Conservation (phyloP, 64 coral and sea anemone genomes). For the Montipora capricornis region DNA sequence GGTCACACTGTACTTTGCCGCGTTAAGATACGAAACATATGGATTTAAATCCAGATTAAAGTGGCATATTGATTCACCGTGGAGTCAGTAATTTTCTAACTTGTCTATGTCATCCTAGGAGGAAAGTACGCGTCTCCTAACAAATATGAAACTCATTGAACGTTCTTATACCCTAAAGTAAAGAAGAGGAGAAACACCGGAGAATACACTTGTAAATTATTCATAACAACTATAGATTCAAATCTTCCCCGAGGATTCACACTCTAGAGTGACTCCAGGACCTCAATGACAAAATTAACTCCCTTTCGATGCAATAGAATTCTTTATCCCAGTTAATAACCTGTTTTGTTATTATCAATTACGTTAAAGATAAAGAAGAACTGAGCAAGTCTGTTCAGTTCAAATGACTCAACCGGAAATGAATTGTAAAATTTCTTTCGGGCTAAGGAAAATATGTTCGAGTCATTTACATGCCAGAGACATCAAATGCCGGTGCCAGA, state of each 20-base stretch:
- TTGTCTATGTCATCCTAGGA: background rate
- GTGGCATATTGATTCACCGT: no score
- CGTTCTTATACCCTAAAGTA: no score
- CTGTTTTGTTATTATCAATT: background rate
- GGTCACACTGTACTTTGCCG: no score
- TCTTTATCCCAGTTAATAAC: background rate
- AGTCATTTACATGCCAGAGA: background rate
- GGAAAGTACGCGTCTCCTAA: background rate
- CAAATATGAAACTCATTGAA: background rate
- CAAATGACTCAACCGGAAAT: constrained; percentile 20
- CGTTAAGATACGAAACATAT: no score
- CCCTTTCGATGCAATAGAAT: background rate
- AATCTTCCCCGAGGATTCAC: background rate
- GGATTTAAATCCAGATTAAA: no score
- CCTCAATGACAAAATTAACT: background rate
- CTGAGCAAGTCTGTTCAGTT: background rate
- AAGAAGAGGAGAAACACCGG: background rate
- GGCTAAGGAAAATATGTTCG: background rate
- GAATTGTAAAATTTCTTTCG: background rate
- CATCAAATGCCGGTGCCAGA: background rate
- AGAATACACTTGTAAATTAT: constrained; percentile 25
- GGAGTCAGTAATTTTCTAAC: background rate
- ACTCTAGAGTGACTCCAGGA: background rate
- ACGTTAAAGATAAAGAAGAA: background rate
- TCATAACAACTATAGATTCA: background rate